Base-by-base conservation (phyloP, 2,797 vertebrate species). In the Kryptolebias ocellatus region DNA sequence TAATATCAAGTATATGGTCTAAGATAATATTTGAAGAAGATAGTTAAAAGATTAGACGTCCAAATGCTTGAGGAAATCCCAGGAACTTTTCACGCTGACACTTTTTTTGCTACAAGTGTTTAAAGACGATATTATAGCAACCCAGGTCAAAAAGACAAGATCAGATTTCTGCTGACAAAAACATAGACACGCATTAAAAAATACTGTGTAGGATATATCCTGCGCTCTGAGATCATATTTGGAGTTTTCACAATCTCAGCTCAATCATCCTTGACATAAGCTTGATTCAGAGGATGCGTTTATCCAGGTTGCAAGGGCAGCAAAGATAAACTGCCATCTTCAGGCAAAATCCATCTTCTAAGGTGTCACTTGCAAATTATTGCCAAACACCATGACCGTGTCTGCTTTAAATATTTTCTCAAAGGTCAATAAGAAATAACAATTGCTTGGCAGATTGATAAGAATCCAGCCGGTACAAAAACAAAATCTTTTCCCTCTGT, bases 231-330 rank as follows among this genome's bases (percentile, higher is more conserved):
- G 82, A 75, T 71, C 63, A 49, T 56, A 60, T 79, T 80, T 72
- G 60, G 70, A 78, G 78, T 70, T 80, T 74, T 76, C 75, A 76
- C 80, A 76, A 85, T 88, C 76, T 72, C 67, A 67, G 78, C 79
- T 92, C 92, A 88, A 90, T 92, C 92, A 90, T 85, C 83, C 75
- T 55, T 86, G 90, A 93, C 89, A 92, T 91, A 90, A 87, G 74
- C 79, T 72, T 89, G 86, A 91, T 90, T 89, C 84, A 87, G 88
- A 87, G 69, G 18, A 49, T 37, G 53, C 16, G 24, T 75, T 17
- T 3, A 83, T 89, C 79, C 78, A 79, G 74, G 72, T 69, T 87
- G 70, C 69, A 58, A 60, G 54, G 85, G 79, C 83, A 78, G 80
- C 89, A 61, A 84, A 92, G 90, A 92, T 81, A 89, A 91, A 92